Evolutionary conservation across 1,140 invertebrate genomes (phyloP).

Genomic region (Venustaconcha ellipsiformis): DNA sequence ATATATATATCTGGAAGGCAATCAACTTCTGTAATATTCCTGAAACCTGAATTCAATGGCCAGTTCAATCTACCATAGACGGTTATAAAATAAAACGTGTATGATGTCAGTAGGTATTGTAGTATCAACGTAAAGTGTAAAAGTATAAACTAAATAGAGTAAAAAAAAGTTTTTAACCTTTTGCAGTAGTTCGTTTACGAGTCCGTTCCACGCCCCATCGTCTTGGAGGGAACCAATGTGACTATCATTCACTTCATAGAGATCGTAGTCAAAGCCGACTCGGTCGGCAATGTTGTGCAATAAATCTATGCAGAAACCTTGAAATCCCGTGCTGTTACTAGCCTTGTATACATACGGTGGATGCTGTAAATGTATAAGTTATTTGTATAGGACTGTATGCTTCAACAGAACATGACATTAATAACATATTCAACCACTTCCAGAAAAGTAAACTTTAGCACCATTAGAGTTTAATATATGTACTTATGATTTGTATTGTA

Average conservation of each 20-base stretch:
- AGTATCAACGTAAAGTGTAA: not conserved
- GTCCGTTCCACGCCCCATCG: slow-evolving; percentile 86
- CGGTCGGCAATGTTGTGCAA: slow-evolving; percentile 86
- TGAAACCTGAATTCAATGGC: not conserved
- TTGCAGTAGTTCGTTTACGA: slow-evolving; percentile 90
- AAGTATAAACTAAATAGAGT: no score
- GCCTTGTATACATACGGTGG: slow-evolving; percentile 83
- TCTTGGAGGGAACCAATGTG: slow-evolving; percentile 88
- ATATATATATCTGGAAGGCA: not conserved
- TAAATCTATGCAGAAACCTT: slow-evolving; percentile 93
- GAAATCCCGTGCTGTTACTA: slow-evolving; percentile 15
- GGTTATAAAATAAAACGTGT: not conserved
- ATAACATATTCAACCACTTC: no score
- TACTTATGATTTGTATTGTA: no score
- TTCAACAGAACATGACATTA: no score
- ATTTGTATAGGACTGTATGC: no score
- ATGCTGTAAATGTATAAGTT: slow-evolving; percentile 75
- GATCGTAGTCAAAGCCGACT: slow-evolving; percentile 90
- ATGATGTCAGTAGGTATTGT: not conserved
- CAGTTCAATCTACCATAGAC: not conserved
- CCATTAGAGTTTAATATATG: not conserved
- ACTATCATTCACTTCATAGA: slow-evolving; percentile 82
- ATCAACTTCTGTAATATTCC: not conserved
- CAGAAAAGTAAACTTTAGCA: not conserved
- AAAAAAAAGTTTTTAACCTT: slow-evolving; percentile 71